Base-by-base conservation (phyloP, 1,140 invertebrate genomes). In the Anoplolepis gracilipes region DNA sequence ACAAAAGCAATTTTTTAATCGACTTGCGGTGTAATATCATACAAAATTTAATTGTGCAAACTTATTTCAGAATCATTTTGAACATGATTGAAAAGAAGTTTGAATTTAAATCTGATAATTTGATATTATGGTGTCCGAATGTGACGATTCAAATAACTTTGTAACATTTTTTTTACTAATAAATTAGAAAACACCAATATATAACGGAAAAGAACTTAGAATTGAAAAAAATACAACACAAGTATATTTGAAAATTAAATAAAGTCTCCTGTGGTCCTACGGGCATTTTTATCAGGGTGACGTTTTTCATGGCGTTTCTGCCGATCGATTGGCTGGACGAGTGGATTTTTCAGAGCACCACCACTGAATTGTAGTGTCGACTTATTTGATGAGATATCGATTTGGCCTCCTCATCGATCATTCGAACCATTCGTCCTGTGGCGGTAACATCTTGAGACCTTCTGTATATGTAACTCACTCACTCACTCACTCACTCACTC, bases 241-340 rank as follows among this genome's bases (percentile, higher is more conserved):
- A 39, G n/a, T 36, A 16, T 57, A 30, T 36, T 36, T 30, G 22
- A 69, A 25, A 46, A 46, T 2, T 69, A 11, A 11, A 49, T 79
- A 19, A 49, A 65, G 67, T 33, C 36, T 67, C 6, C 61, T 13
- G n/a, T 46, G 25, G 46, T 61, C 25, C 19, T 42, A 39, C 11
- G 25, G 36, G 8, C 53, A 82, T 73, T 49, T 49, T 82, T 81
- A 75, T 86, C 84, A 88, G 73, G 25, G 7, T 84, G 84, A 76
- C 87, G 76, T 75, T 70, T 76, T 64, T 76, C 67, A 65, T 73
- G 42, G 87, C 77, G 39, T 85, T 16, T 49, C 64, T 87, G 79
- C 72, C 81, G 86, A 88, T 84, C 72, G 81, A 88, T 70, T 78
- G 64, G 86, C 61, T 67, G 85, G 70, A 86, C 75, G 30, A 65